Percentiles rank a stretch among this genome's conserved stretches.
Evolutionary conservation across 2,888 invertebrate species (phyloP).

Genomic region (Epinotia ramella): DNA sequence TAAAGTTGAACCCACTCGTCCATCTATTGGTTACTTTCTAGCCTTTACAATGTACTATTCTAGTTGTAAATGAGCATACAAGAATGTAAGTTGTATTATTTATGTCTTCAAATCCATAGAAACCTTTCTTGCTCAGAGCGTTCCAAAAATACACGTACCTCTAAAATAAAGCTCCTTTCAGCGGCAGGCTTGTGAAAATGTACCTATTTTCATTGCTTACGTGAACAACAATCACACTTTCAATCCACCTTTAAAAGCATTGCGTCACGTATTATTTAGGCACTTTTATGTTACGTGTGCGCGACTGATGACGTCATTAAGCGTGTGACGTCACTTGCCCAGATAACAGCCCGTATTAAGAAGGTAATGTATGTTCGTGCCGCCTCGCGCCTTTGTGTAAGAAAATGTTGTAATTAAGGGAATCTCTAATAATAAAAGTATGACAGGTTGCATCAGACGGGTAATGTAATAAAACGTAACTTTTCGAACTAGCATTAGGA

Average conservation of each 20-base stretch:
- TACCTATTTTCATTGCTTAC: neutral
- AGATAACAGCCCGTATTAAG: conserved; percentile 1
- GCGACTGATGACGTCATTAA: conserved; percentile 18
- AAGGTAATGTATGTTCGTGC: neutral
- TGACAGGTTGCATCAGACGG: neutral
- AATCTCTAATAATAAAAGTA: neutral
- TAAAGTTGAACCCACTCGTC: no score
- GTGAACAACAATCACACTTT: neutral
- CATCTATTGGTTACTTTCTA: no score
- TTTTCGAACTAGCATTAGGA: no score
- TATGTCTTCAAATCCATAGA: no score
- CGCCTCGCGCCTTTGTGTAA: neutral
- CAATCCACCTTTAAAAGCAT: conserved; percentile 2
- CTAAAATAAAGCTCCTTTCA: no score
- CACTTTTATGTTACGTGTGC: neutral
- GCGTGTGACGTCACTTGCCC: conserved; percentile 8
- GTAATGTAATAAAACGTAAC: no score
- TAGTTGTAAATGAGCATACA: no score
- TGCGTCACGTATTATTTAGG: conserved; percentile 6
- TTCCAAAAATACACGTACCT: no score
- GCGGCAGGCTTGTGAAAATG: neutral
- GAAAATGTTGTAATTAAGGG: neutral
- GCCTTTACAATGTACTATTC: no score
- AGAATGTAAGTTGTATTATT: no score
- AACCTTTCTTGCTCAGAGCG: no score